Conservation (phyloP, 1,140 invertebrate genomes). For the Drosophila sturtevanti region DNA sequence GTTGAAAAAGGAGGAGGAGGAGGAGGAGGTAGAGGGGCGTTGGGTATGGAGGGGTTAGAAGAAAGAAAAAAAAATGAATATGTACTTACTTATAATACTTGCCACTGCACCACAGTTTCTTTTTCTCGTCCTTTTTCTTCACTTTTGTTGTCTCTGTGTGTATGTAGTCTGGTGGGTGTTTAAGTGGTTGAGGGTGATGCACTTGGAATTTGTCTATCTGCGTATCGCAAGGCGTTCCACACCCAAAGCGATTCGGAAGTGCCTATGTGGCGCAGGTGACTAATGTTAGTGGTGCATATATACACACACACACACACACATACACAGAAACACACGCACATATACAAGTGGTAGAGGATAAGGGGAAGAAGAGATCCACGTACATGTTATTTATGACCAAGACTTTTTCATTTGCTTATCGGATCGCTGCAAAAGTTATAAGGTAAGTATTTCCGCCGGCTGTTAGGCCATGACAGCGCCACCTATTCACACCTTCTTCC, state of each 20-base stretch:
- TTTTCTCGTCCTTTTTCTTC: neutral
- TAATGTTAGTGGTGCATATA: conserved; percentile 4
- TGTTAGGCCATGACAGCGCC: conserved; percentile 21
- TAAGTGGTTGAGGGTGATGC: conserved; percentile 4
- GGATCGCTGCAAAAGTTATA: conserved; percentile 42
- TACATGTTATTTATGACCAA: conserved; percentile 56
- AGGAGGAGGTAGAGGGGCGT: neutral
- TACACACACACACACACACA: conserved; percentile 6
- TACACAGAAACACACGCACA: neutral
- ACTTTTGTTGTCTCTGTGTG: neutral
- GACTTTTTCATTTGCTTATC: conserved; percentile 63
- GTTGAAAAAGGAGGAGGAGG: too few species aligned
- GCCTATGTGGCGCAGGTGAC: neutral
- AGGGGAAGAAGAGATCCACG: conserved; percentile 3
- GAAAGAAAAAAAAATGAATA: neutral
- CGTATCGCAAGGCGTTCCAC: conserved; percentile 13
- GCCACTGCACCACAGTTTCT: neutral
- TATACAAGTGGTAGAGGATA: neutral
- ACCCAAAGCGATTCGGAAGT: conserved; percentile 14
- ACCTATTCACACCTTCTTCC: neutral
- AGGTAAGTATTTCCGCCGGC: conserved; percentile 31
- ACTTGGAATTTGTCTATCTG: conserved; percentile 23
- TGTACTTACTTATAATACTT: conserved; percentile 8
- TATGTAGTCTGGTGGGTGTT: neutral
- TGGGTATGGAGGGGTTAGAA: neutral